phyloP scores from a whole-genome alignment of 2,113 vertebrate species.

The Macroglossus sobrinus region DNA sequence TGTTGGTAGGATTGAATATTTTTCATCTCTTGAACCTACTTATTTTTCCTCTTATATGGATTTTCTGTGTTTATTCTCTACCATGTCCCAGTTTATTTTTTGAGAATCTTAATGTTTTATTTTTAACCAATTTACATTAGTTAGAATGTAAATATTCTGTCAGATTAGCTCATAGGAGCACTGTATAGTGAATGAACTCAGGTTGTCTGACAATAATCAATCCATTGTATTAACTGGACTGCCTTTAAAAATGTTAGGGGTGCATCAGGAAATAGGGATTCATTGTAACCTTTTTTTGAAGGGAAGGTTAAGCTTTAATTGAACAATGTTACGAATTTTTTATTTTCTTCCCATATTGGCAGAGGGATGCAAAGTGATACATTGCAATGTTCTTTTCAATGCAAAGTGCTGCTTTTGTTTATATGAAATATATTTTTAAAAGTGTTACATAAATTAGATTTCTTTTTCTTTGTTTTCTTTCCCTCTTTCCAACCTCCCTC shows the following conservation, averaged over 20 bases:
- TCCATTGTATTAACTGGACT: background rate
- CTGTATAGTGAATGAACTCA: background rate
- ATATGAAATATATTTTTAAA: background rate
- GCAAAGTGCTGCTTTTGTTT: background rate
- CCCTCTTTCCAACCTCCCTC: background rate
- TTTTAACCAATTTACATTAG: constrained; percentile 4
- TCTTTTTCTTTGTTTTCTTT: background rate
- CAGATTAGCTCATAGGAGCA: background rate
- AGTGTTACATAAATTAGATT: background rate
- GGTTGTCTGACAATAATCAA: background rate
- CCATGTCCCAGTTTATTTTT: background rate
- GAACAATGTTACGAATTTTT: background rate
- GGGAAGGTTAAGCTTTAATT: background rate
- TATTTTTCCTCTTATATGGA: background rate
- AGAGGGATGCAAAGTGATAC: background rate
- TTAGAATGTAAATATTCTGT: constrained; percentile 44
- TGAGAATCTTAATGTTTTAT: constrained; percentile 20
- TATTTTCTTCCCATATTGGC: background rate
- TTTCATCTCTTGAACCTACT: background rate
- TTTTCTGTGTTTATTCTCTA: constrained; percentile 29
- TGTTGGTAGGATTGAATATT: background rate
- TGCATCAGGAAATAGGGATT: background rate
- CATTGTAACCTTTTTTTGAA: background rate
- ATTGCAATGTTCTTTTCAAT: background rate
- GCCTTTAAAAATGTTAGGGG: background rate